Evolutionary conservation across 1,140 invertebrate species (phyloP).

Genomic region (Sitodiplosis mosellana): DNA sequence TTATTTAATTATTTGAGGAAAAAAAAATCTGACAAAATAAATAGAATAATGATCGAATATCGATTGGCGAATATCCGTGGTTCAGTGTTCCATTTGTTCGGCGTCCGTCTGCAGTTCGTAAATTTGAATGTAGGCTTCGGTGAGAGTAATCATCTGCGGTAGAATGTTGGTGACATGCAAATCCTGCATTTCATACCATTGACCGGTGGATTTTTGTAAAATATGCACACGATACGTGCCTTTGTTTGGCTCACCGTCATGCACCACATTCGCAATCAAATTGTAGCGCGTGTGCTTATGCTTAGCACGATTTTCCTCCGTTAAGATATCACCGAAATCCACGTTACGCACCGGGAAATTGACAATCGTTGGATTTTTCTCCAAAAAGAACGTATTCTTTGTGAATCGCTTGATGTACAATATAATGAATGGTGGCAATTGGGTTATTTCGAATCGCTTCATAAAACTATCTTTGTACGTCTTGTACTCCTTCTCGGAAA

Average conservation of each 20-base stretch:
- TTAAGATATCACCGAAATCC: constrained; percentile 92
- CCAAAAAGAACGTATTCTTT: constrained; percentile 96
- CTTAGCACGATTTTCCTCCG: constrained; percentile 58
- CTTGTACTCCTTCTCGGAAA: constrained; percentile 94
- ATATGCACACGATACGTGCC: constrained; percentile 93
- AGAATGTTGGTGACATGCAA: constrained; percentile 95
- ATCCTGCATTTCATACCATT: constrained; percentile 95
- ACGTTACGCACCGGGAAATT: constrained; percentile 96
- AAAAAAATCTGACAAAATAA: too few species aligned
- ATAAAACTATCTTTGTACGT: constrained; percentile 98
- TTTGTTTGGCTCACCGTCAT: constrained; percentile 88
- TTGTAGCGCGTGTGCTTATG: constrained; percentile 80
- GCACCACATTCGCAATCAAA: constrained; percentile 93
- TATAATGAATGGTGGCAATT: constrained; percentile 92
- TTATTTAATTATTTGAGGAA: too few species aligned
- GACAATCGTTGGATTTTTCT: constrained; percentile 99
- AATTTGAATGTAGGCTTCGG: constrained; percentile 94
- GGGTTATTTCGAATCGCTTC: constrained; percentile 90
- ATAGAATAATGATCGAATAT: too few species aligned
- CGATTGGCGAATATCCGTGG: not conserved
- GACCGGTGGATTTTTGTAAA: constrained; percentile 75
- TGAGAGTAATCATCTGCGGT: constrained; percentile 98
- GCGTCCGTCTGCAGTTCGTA: constrained; percentile 29
- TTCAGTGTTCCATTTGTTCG: not conserved
- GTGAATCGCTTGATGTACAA: constrained; percentile 96